Evolutionary conservation across 2,888 invertebrate genomes (phyloP), one percentile per base, ranked within the genome.

Genomic region (Cyclophora albipunctata): DNA sequence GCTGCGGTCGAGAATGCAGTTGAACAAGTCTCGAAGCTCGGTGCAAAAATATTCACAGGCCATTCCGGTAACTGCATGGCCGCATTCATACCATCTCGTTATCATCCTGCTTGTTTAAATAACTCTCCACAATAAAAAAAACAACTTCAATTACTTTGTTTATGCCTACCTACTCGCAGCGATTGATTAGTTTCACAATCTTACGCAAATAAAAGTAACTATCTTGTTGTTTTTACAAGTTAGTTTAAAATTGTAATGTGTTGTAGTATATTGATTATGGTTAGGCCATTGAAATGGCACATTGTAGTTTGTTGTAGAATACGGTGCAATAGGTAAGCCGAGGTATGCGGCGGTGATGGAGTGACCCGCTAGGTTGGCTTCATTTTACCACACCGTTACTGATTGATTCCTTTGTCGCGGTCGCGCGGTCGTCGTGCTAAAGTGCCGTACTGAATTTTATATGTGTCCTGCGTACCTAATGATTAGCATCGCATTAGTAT

Each of bases 401-500:
- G 73, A 76, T 77, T 68, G 75, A 64, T 64, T 63, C 66, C 66
- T 77, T 71, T 71, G 75, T 71, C 65, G 66, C 61, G 58, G 4
- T 37, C 43, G 42, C 43, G 20, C 68, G 64, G 64, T 67, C 60
- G 71, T 67, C 63, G 66, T 71, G 70, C 71, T 66, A 73, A 79
- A 80, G 75, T 80, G 77, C 80, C 83, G 79, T 81, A 76, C 72
- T 73, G 63, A 78, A 83, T 84, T 84, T 81, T 83, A 82, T 84
- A 85, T 84, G 84, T 80, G 78, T 73, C 74, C 67, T 67, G 74
- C 80, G 81, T 81, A 58, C 56, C 55, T 57, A 78, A 75, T 78
- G 69, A 81, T 83, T 83, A 84, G 81, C 84, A 83, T 82, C 71
- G 56, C 82, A 84, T 85, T 84, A 81, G 80, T 84, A 84, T 83